Percentiles rank a stretch among this genome's conserved stretches.
phyloP scores from a whole-genome alignment of 2,797 vertebrate genomes.

The Acanthopagrus latus region DNA sequence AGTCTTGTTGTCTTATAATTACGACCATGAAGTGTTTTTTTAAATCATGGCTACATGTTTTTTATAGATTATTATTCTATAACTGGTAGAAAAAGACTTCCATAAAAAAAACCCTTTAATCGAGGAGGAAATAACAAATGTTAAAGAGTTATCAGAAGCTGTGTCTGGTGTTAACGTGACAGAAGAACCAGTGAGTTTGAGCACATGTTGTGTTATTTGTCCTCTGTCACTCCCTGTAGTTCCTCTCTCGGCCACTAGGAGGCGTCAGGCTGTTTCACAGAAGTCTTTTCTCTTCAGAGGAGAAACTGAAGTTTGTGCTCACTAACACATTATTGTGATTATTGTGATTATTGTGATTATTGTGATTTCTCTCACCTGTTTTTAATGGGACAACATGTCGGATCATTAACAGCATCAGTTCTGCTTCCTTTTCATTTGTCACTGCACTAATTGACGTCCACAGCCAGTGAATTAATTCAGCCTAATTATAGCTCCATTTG shows the following conservation, averaged over 20 bases:
- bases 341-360: too few relatives aligned
- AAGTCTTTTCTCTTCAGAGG: background rate
- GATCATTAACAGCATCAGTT: constrained; percentile 65
- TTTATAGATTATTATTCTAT: too few relatives aligned
- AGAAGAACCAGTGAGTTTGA: background rate
- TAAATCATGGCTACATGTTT: too few relatives aligned
- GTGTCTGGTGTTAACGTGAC: background rate
- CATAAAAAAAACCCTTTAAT: too few relatives aligned
- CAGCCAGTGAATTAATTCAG: constrained; percentile 75
- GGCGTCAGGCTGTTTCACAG: constrained; percentile 42
- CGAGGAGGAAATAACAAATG: too few relatives aligned
- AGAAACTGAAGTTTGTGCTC: background rate
- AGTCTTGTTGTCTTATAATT: too few relatives aligned
- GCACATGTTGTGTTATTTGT: too few relatives aligned
- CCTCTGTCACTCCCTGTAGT: constrained; percentile 19
- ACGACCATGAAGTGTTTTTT: too few relatives aligned
- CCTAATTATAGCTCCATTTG: constrained; percentile 76
- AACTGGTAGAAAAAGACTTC: too few relatives aligned
- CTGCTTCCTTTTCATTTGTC: constrained; percentile 75
- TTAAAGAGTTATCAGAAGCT: too few relatives aligned
- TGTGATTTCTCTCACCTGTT: constrained; percentile 3
- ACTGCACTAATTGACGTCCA: constrained; percentile 68
- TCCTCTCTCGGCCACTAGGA: constrained; percentile 65
- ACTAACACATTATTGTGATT: background rate
- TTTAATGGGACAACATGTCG: constrained; percentile 22